Conservation (phyloP, 2,113 vertebrate species). For the Stictonetta naevosa region DNA sequence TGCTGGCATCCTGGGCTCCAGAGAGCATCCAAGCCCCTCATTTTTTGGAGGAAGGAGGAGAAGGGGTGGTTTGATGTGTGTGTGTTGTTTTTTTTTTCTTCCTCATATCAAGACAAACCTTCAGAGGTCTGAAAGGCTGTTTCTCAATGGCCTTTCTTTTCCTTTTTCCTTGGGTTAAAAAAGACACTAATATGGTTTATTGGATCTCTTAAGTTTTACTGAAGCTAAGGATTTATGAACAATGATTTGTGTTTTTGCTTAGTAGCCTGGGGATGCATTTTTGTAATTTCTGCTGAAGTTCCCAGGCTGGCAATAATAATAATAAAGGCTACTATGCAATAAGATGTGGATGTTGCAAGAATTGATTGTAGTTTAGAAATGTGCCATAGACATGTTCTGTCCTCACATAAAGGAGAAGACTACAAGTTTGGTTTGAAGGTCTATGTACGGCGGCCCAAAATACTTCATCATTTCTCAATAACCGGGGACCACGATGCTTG, state of each 20-base stretch:
- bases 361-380: background rate
- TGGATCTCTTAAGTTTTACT: background rate
- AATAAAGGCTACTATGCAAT: background rate
- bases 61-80: background rate
- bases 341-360: background rate
- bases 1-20: background rate
- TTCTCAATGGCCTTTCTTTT: background rate
- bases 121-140: background rate
- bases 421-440: background rate
- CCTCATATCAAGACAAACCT: background rate
- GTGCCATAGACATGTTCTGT: background rate
- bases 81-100: background rate
- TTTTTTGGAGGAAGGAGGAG: background rate
- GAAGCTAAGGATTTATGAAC: background rate
- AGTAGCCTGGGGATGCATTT: background rate
- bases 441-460: background rate
- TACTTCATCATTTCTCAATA: background rate
- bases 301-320: background rate
- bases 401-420: background rate
- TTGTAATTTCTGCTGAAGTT: background rate
- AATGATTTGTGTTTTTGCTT: background rate
- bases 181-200: background rate
- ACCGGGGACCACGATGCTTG: background rate
- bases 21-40: background rate
- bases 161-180: background rate